Evolutionary conservation across 2,797 vertebrate genomes (phyloP).

Genomic region (Cercopithecus hamlyni): DNA sequence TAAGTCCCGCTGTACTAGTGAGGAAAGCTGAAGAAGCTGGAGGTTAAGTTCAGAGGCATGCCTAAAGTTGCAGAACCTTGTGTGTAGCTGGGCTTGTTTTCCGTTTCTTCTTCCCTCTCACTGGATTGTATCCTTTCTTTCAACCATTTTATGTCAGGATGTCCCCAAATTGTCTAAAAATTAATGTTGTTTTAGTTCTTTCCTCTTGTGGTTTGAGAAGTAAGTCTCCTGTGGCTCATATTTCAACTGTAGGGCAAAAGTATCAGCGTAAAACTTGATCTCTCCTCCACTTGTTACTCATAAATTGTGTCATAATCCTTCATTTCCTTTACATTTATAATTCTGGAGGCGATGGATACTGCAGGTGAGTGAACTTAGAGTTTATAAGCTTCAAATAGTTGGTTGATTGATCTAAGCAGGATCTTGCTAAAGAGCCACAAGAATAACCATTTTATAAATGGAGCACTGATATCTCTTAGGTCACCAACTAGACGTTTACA

Average conservation of each 20-base stretch:
- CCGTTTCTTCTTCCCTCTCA: rapidly evolving
- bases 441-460: background rate
- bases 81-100: background rate
- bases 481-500: background rate
- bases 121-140: background rate
- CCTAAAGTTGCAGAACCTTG: background rate
- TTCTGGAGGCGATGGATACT: background rate
- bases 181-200: background rate
- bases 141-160: background rate
- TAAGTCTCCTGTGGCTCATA: background rate
- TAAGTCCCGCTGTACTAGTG: background rate
- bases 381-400: background rate
- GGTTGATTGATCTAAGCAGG: background rate
- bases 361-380: constrained; percentile 23
- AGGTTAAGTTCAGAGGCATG: too few species aligned
- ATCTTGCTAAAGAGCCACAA: background rate
- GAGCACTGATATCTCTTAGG: background rate
- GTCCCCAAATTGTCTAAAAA: background rate
- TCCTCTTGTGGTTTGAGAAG: background rate
- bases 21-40: background rate
- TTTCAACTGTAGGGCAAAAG: background rate
- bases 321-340: background rate
- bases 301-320: background rate
- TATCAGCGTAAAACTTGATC: background rate
- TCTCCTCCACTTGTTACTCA: background rate